phyloP scores from a whole-genome alignment of 2,888 invertebrate species.

The Phaedon cochleariae region DNA sequence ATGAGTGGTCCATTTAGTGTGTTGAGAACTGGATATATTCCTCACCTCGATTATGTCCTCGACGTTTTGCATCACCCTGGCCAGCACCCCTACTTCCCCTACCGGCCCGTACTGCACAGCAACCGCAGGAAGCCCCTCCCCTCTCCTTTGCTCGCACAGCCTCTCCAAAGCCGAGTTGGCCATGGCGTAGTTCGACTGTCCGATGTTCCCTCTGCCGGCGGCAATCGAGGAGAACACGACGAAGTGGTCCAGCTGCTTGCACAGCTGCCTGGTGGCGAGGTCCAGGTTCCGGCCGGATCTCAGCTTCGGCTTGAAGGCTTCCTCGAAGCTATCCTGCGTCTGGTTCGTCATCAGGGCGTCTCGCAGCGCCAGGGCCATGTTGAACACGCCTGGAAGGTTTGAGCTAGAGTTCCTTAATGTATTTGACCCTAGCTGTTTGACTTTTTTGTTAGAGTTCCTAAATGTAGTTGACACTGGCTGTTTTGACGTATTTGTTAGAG shows the following conservation, averaged over 20 bases:
- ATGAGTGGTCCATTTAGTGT: too few species aligned
- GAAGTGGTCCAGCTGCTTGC: slow-evolving; percentile 56
- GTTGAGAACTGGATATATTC: too few species aligned
- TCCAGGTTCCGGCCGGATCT: slow-evolving; percentile 69
- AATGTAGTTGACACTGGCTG: too few species aligned
- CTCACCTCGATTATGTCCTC: slow-evolving; percentile 31
- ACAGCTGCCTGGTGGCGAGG: slow-evolving; percentile 61
- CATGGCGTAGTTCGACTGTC: slow-evolving; percentile 49
- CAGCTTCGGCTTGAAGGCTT: slow-evolving; percentile 68
- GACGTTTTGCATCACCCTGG: slow-evolving; percentile 34
- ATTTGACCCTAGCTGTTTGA: too few species aligned
- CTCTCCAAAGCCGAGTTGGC: slow-evolving; percentile 49
- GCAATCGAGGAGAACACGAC: slow-evolving; percentile 47
- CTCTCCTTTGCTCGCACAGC: slow-evolving; percentile 44
- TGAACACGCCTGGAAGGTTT: slow-evolving; percentile 41
- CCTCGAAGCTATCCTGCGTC: slow-evolving; percentile 62
- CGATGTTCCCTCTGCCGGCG: slow-evolving; percentile 45
- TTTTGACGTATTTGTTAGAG: too few species aligned
- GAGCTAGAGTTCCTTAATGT: too few species aligned
- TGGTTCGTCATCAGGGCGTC: slow-evolving; percentile 68
- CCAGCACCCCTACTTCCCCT: slow-evolving; percentile 43
- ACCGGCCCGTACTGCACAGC: slow-evolving; percentile 50
- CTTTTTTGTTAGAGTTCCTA: too few species aligned
- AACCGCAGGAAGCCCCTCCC: slow-evolving; percentile 45
- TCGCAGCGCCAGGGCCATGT: slow-evolving; percentile 62